phyloP scores from a whole-genome alignment of 2,888 invertebrate genomes.

The Drosophila recens region DNA sequence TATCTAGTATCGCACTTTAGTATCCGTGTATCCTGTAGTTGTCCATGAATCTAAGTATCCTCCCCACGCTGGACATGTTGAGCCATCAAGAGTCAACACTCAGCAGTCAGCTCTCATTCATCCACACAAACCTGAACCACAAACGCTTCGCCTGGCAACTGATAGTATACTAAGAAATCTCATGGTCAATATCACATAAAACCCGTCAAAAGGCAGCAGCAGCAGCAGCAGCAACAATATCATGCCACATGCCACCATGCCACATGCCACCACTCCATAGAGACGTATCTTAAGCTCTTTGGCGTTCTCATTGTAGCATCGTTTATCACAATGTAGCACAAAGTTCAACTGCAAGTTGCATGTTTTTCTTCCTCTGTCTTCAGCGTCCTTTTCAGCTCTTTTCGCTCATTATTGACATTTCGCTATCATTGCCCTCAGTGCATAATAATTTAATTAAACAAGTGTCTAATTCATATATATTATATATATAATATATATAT shows the following conservation, averaged over 20 bases:
- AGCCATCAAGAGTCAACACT: constrained; percentile 21
- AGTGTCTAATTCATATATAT: constrained; percentile 54
- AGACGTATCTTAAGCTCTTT: constrained; percentile 26
- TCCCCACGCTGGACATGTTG: constrained; percentile 12
- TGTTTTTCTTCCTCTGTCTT: constrained; percentile 16
- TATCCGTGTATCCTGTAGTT: constrained; percentile 5
- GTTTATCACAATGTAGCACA: constrained; percentile 32
- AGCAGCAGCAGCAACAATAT: constrained; percentile 4
- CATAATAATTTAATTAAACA: constrained; percentile 49
- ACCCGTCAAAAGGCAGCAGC: constrained; percentile 22
- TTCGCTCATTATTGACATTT: constrained; percentile 56
- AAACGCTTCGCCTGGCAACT: constrained; percentile 14
- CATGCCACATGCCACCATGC: constrained; percentile 7
- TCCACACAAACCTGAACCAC: constrained; percentile 1
- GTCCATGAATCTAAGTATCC: constrained; percentile 2
- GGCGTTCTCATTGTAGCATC: constrained; percentile 30
- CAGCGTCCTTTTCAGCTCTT: constrained; percentile 1
- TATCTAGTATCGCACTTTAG: constrained; percentile 24
- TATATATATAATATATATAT: constrained; percentile 56
- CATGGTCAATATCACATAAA: constrained; percentile 66
- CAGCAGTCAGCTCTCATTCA: constrained; percentile 15
- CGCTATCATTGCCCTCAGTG: constrained; percentile 44
- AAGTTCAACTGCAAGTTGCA: constrained; percentile 40
- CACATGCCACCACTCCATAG: constrained; percentile 1
- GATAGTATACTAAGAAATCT: constrained; percentile 44